phyloP scores from a whole-genome alignment of 2,888 invertebrate genomes.

The Cecidostiba fungosa region DNA sequence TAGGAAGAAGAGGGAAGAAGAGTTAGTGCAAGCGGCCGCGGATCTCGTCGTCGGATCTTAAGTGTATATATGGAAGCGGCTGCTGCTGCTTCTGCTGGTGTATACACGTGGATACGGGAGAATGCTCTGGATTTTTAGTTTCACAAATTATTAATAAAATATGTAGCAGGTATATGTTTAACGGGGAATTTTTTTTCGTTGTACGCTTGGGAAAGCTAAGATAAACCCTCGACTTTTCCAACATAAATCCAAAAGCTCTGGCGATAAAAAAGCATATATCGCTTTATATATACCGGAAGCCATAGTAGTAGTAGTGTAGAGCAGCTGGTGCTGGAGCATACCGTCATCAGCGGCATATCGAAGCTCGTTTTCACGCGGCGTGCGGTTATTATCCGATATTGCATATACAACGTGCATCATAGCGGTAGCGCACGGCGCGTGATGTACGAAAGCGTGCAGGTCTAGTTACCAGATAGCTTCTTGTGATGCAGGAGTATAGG shows the following conservation, averaged over 20 bases:
- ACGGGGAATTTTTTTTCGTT: too few relatives aligned
- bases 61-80: background rate
- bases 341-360: background rate
- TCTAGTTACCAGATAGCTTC: conserved; percentile 64
- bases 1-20: conserved; percentile 25
- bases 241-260: too few relatives aligned
- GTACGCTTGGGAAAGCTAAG: too few relatives aligned
- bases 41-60: background rate
- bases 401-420: background rate
- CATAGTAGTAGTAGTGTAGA: background rate
- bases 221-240: too few relatives aligned
- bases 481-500: conserved; percentile 38
- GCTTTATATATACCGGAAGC: background rate
- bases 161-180: too few relatives aligned
- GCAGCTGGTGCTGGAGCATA: background rate
- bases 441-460: conserved; percentile 63
- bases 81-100: background rate
- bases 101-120: too few relatives aligned
- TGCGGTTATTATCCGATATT: conserved; percentile 22
- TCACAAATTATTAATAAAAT: too few relatives aligned
- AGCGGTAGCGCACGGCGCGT: conserved; percentile 59
- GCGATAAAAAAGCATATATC: conserved; percentile 9
- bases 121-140: too few relatives aligned
- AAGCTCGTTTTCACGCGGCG: conserved; percentile 16
- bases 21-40: background rate